Percentiles rank a stretch among this genome's conserved stretches.
Conservation (phyloP, 2,888 invertebrate species). For the Palloptera scutellata region DNA sequence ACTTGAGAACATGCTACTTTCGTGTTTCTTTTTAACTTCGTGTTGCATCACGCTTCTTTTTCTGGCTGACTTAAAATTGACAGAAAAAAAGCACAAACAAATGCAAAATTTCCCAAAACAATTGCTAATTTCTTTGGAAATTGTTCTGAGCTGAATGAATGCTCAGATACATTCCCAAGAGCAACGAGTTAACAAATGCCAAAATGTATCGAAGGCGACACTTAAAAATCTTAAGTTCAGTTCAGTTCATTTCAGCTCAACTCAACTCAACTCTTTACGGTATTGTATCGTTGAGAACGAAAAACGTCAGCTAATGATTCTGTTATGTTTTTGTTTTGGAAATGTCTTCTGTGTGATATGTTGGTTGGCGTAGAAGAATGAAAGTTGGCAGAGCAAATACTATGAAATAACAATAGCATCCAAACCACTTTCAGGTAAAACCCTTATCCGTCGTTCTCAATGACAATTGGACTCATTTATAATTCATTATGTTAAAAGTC, state of each 20-base stretch:
- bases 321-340: slow-evolving; percentile 30
- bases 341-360: slow-evolving; percentile 16
- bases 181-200: slow-evolving; percentile 50
- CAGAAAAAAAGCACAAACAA: not conserved
- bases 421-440: not conserved
- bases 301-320: slow-evolving; percentile 35
- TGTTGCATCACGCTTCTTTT: not conserved
- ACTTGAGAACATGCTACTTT: not conserved
- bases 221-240: slow-evolving; percentile 39
- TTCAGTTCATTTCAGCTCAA: not conserved
- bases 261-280: slow-evolving; percentile 23
- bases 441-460: not conserved
- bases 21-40: not conserved
- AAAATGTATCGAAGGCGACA: slow-evolving; percentile 57
- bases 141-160: slow-evolving; percentile 2
- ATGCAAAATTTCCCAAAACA: slow-evolving; percentile 4
- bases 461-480: slow-evolving; percentile 55
- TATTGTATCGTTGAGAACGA: slow-evolving; percentile 16
- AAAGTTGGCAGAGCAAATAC: slow-evolving; percentile 14
- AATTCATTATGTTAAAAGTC: slow-evolving; percentile 60
- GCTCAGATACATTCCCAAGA: slow-evolving; percentile 34
- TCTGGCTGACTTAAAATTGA: not conserved
- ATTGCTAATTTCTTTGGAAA: slow-evolving; percentile 13
- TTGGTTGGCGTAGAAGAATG: slow-evolving; percentile 24
- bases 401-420: not conserved